Conservation (phyloP, 1,140 invertebrate genomes). For the Dreissena rostriformis region DNA sequence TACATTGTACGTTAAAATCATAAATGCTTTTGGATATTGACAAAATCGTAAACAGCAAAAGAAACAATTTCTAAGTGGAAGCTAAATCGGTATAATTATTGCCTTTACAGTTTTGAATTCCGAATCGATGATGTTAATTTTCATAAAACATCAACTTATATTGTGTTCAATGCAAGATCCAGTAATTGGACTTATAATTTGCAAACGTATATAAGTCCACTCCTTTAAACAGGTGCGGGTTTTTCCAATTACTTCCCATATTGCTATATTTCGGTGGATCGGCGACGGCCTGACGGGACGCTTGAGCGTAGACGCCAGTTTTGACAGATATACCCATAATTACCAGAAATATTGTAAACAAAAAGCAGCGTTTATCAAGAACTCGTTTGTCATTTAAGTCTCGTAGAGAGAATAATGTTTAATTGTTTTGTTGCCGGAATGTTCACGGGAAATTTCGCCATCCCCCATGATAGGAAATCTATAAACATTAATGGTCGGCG, state of each 20-base stretch:
- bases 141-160: no score
- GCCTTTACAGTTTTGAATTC: no score
- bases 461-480: slow-evolving; percentile 42
- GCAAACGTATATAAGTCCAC: no score
- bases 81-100: no score
- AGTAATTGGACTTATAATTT: no score
- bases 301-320: slow-evolving; percentile 41
- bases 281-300: background rate
- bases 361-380: slow-evolving; percentile 43
- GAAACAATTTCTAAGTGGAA: no score
- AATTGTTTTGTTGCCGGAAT: slow-evolving; percentile 21
- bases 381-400: slow-evolving; percentile 35
- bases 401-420: slow-evolving; percentile 14
- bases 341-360: slow-evolving; percentile 40
- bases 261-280: no score
- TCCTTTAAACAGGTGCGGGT: no score
- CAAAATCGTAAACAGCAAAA: no score
- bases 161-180: no score
- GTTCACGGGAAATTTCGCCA: slow-evolving; percentile 8
- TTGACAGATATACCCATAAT: slow-evolving; percentile 47
- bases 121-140: no score
- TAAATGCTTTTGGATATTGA: no score
- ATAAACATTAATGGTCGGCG: background rate
- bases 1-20: slow-evolving; percentile 3
- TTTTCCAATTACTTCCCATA: background rate